Evolutionary conservation across 2,888 invertebrate species (phyloP).

Genomic region (Lasioglossum oenotherae): DNA sequence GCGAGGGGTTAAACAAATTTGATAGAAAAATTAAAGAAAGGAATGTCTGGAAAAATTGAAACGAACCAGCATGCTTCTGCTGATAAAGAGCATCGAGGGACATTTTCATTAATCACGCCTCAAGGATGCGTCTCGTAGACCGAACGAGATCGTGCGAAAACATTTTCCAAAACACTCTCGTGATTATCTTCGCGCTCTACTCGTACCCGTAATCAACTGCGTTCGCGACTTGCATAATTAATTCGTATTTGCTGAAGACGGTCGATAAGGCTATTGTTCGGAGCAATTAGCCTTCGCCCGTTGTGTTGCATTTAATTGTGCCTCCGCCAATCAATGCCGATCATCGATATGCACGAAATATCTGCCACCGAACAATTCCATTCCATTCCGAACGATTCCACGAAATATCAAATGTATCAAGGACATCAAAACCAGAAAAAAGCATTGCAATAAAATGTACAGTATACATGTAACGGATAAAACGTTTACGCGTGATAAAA

Average conservation of each 20-base stretch:
- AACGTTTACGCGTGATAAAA: too few relatives aligned
- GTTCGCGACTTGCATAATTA: constrained; percentile 51
- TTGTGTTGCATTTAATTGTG: not conserved
- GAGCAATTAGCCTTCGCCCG: not conserved
- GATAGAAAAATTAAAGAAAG: not conserved
- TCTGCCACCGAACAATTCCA: not conserved
- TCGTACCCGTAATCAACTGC: constrained; percentile 33
- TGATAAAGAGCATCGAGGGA: not conserved
- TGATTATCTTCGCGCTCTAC: constrained; percentile 30
- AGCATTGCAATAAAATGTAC: too few relatives aligned
- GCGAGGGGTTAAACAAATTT: not conserved
- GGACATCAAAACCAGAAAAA: not conserved
- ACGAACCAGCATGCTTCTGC: not conserved
- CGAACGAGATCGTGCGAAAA: constrained; percentile 13
- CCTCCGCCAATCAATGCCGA: not conserved
- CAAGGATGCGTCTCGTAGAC: constrained; percentile 50
- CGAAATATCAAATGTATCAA: not conserved
- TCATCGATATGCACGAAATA: not conserved
- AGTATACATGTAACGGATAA: too few relatives aligned
- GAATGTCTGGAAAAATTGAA: not conserved
- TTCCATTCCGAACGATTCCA: too few relatives aligned
- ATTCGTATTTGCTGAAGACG: constrained; percentile 34
- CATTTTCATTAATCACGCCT: constrained; percentile 35
- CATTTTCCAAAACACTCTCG: constrained; percentile 46
- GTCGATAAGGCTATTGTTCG: not conserved